These are phyloP conservation scores for Megaceryle alcyon DNA, from an alignment of 2,797 vertebrate species.

Conservation along the genomic window DNA sequence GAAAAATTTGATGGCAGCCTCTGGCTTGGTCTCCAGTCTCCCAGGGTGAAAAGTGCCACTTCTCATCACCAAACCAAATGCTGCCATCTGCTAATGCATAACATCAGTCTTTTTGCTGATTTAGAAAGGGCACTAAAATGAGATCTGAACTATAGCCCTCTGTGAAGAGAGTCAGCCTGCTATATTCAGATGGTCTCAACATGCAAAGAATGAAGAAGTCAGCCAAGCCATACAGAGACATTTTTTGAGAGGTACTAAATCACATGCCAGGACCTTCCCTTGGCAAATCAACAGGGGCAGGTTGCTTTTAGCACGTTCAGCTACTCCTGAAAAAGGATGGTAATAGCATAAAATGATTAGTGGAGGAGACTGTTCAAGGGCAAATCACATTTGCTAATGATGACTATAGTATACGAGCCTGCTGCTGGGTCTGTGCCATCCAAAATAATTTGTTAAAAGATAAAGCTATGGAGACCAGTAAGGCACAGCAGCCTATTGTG, in stretches of 20 bases:
- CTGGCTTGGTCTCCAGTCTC: background rate
- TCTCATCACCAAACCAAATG: background rate
- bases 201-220: background rate
- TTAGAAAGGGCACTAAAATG: background rate
- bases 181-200: background rate
- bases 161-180: background rate
- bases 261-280: background rate
- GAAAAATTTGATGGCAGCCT: background rate
- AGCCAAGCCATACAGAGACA: background rate
- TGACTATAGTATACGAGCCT: background rate
- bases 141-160: background rate
- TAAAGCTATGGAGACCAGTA: background rate
- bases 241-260: background rate
- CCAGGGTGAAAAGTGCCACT: background rate
- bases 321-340: background rate
- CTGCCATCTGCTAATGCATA: background rate
- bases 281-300: background rate
- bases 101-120: background rate
- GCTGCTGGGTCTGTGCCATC: background rate
- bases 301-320: constrained; percentile 19
- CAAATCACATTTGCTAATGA: constrained; percentile 22
- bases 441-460: background rate
- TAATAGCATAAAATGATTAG: background rate
- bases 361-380: constrained; percentile 36
- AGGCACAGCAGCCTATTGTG: background rate